Evolutionary conservation across 2,113 vertebrate species (phyloP), one percentile per base, ranked within the genome.

Genomic region (Vicugna pacos): DNA sequence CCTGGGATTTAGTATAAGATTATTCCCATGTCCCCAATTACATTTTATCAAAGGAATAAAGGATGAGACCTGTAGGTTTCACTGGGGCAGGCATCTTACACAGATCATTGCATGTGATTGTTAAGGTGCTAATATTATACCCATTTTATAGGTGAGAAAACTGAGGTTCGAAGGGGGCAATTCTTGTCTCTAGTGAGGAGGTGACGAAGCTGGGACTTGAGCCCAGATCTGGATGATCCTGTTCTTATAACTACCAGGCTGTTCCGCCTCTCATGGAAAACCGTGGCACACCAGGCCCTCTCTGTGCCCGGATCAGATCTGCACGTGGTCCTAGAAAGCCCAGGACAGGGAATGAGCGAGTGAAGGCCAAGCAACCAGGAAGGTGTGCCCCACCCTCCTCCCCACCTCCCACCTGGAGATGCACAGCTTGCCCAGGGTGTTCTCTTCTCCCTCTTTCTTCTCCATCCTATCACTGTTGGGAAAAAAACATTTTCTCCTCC

Each of bases 261-360:
- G 22, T 50, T 26, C 30, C 0, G 0, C 35, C 58, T 28, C 58
- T 52, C 70, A 14, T 1, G 3, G 84, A 13, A 79, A 38, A 4
- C 65, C 20, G 3, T 7, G 0, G 9, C 0, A 1, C 48, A 1
- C 28, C 3, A 6, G 42, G 79, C 38, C 30, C 35, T 67, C 13
- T 20, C 26, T 0, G 24, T 1, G 0, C 20, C 75, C 1, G 1
- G 30, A 4, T 32, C 62, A 65, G 48, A 56, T 30, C 75, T n/a
- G 20, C 12, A 14, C 0, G 0, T 11, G 35, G 30, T 7, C 75
- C 69, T 4, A 24, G 62, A 70, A 46, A 0, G 5, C 20, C 52
- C 0, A 3, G 8, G 54, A 13, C 58, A 0, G 0, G 26, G 54
- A 42, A 32, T 19, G 13, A 65, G 56, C 1, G 76, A 32, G 42